Evolutionary conservation across 2,888 invertebrate species (phyloP).

Genomic region (Lottia scabra): DNA sequence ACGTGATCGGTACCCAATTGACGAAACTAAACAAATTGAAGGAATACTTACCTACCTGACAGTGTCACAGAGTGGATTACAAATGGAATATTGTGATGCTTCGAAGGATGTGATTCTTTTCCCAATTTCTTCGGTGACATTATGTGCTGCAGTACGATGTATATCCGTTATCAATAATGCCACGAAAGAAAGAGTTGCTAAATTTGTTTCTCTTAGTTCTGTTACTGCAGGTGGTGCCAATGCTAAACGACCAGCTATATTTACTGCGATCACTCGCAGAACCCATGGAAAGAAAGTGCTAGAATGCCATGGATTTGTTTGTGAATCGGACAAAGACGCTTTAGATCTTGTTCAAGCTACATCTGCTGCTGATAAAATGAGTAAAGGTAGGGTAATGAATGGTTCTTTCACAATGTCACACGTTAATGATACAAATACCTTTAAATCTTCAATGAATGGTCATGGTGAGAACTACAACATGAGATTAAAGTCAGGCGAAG

Average conservation of each 20-base stretch:
- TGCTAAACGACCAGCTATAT: constrained; percentile 63
- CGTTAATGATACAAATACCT: neutral
- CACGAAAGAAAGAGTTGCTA: constrained; percentile 45
- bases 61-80: constrained; percentile 95
- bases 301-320: constrained; percentile 67
- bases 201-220: constrained; percentile 65
- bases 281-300: constrained; percentile 64
- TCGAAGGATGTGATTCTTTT: constrained; percentile 60
- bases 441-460: constrained; percentile 24
- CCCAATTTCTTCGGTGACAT: constrained; percentile 62
- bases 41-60: constrained; percentile 85
- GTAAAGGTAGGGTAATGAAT: constrained; percentile 22
- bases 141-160: constrained; percentile 67
- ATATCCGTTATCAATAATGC: constrained; percentile 44
- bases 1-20: constrained; percentile 55
- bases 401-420: constrained; percentile 8
- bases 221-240: constrained; percentile 50
- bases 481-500: constrained; percentile 42
- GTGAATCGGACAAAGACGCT: constrained; percentile 88
- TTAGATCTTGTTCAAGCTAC: constrained; percentile 93
- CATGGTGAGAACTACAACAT: constrained; percentile 24
- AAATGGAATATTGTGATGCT: constrained; percentile 84
- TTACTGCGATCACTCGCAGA: constrained; percentile 64
- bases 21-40: constrained; percentile 47
- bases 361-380: constrained; percentile 40